phyloP scores from a whole-genome alignment of 2,797 vertebrate species.

The Calcarius lapponicus region DNA sequence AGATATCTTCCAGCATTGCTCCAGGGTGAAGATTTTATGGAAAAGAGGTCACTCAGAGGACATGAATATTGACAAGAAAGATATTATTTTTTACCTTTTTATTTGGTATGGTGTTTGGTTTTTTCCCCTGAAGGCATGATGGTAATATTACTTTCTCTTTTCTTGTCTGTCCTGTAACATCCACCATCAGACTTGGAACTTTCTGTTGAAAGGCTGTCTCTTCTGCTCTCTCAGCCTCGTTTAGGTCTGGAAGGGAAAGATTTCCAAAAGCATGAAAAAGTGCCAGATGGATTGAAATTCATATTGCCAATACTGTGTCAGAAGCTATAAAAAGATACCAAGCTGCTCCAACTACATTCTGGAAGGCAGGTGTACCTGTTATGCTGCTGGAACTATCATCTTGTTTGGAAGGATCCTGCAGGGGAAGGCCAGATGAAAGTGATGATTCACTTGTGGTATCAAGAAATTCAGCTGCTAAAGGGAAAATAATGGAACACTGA shows the following conservation, averaged over 20 bases:
- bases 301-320: neutral
- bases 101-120: constrained; percentile 76
- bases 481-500: neutral
- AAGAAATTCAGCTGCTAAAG: neutral
- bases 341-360: neutral
- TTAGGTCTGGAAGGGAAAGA: neutral
- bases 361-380: constrained; percentile 33
- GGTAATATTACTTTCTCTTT: constrained; percentile 81
- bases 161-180: constrained; percentile 77
- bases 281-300: neutral
- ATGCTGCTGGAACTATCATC: neutral
- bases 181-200: constrained; percentile 65
- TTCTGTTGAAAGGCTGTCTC: neutral
- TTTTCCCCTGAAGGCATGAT: constrained; percentile 72
- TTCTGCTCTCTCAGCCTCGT: neutral
- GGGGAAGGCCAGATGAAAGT: neutral
- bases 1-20: neutral
- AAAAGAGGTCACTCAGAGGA: neutral
- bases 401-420: neutral
- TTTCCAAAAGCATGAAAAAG: neutral
- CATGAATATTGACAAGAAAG: neutral
- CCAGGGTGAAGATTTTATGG: neutral
- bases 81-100: constrained; percentile 75
- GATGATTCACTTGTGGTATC: neutral
- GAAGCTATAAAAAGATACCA: neutral